Base-by-base conservation (phyloP, 2,797 vertebrate genomes). In the Leptoclinus maculatus region DNA sequence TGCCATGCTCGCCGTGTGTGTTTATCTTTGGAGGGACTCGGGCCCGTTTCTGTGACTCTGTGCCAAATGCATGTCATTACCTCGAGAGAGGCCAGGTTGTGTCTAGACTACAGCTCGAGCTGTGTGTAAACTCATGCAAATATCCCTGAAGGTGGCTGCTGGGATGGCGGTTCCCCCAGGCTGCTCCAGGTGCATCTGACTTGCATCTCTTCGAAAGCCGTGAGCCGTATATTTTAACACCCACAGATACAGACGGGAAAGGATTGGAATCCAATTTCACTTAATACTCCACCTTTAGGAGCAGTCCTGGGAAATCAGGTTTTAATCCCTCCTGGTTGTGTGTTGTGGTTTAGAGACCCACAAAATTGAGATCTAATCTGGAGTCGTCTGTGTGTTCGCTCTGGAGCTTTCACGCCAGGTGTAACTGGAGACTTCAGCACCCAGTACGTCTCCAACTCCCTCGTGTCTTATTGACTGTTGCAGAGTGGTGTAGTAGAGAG, bases 241-340 rank as follows among this genome's bases (percentile, higher is more conserved):
- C 57, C 49, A 1, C 58, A 38, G 68, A 84, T 74, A 79, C 64
- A 82, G 72, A 70, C 70, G 47, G 79, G 76, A 76, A 66, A 69
- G 83, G 83, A 89, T 86, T 80, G 87, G 76, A 93, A 90, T 91
- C 90, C 79, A 89, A 87, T 92, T 92, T 88, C 82, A 84, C 71
- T 80, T 87, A 87, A 91, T 88, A 74, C 82, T 73, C 70, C 66
- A 90, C 87, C 86, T 90, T 87, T 77, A 85, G 85, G 72, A 84
- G 79, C 34, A 78, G 87, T 85, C 88, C 78, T 76, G 91, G 89
- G 88, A 90, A 91, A 91, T 91, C 82, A 86, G 66, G 0, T 71
- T 89, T 90, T 91, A 92, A 93, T 92, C 92, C 84, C 80, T 79
- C 1, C 76, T 39, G 87, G 71, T 59, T 79, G 78, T 71, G 80